Base-by-base conservation (phyloP, 2,797 vertebrate genomes). In the Parauchenoglanis punctatus region DNA sequence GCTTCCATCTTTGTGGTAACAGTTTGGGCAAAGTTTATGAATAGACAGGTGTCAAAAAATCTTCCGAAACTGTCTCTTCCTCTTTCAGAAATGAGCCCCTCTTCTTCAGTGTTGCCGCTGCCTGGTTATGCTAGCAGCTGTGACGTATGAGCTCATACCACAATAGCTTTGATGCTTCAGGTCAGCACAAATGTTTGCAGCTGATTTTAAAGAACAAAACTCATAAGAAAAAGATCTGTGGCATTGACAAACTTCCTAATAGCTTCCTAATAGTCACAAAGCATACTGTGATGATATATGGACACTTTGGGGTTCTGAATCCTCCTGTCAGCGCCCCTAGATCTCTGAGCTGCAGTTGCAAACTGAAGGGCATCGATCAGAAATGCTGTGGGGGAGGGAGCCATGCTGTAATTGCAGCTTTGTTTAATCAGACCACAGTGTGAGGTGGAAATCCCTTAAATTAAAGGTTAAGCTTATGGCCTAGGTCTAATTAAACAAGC, bases 341-440 rank as follows among this genome's bases (percentile, higher is more conserved):
- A 52, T 49, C 20, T 67, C 18, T 73, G 54, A 80, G 12, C 31
- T 35, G 65, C 40, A 67, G 54, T 52, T 61, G 75, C 58, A 78
- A 86, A 88, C 85, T 90, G 35, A 91, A 91, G 86, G 86, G 82
- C 91, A 87, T 88, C 67, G 83, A 49, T 80, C 86, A 85, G 82
- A 85, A 78, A 59, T 85, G 28, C 35, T 40, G 72, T 72, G 76
- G 87, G 86, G 80, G 85, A 84, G 87, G 78, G 75, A 52, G 81
- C 73, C 59, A 82, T 2, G 15, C 68, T 85, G 23, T 89, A 91
- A 92, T 92, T 91, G 75, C 87, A 58, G 84, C 58, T 63, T 88
- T 89, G 86, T 83, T 90, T 90, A 91, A 82, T 91, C 87, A 88
- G 86, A 92, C 86, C 81, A 61, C 65, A 77, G 61, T 78, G 85